phyloP scores from a whole-genome alignment of 1,140 invertebrate species.

The Teleopsis dalmanni region DNA sequence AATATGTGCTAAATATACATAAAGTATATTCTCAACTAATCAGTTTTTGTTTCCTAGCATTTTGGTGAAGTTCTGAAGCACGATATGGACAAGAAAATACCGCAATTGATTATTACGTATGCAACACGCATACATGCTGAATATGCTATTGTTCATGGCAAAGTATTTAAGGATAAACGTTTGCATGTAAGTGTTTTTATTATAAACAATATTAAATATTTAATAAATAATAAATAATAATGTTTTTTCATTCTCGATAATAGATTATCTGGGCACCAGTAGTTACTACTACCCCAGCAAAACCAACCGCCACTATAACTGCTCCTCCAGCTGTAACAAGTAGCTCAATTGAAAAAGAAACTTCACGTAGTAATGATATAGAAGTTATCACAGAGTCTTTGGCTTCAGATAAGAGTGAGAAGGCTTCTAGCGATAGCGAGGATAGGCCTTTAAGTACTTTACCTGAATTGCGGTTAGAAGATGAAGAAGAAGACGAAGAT shows the following conservation, averaged over 20 bases:
- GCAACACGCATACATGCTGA: conserved; percentile 43
- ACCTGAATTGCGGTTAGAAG: conserved; percentile 39
- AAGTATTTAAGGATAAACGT: conserved; percentile 41
- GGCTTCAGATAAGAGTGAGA: background rate
- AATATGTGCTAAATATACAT: background rate
- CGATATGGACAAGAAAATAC: conserved; percentile 40
- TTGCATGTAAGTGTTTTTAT: conserved; percentile 26
- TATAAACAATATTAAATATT: background rate
- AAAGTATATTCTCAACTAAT: too few relatives aligned
- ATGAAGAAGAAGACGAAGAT: conserved; percentile 43
- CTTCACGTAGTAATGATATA: too few relatives aligned
- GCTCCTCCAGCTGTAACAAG: too few relatives aligned
- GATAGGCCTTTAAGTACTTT: conserved; percentile 32
- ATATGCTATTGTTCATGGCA: conserved; percentile 40
- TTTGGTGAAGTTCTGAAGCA: conserved; percentile 44
- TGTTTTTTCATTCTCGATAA: background rate
- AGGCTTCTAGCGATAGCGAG: conserved; percentile 7
- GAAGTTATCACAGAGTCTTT: background rate
- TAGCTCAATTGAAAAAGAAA: too few relatives aligned
- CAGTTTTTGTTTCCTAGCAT: conserved; percentile 22
- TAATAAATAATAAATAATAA: background rate
- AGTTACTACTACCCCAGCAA: conserved; percentile 15
- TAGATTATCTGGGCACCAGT: conserved; percentile 41
- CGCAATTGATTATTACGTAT: conserved; percentile 39
- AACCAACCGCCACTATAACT: background rate